These are phyloP conservation scores for Poecilus cupreus DNA, from an alignment of 2,888 invertebrate species.

Conservation along the genomic window DNA sequence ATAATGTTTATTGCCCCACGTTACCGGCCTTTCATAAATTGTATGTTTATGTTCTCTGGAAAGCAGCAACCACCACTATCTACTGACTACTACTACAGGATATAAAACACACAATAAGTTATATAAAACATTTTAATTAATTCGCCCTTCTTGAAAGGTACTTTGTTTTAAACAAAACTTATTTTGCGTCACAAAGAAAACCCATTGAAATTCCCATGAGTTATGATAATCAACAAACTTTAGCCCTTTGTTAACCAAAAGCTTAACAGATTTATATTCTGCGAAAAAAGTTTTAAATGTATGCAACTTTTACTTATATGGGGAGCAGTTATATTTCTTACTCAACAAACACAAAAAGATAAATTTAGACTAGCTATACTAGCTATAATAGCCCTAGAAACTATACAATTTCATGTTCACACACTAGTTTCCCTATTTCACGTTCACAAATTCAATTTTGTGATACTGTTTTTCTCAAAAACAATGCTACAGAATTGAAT, in stretches of 20 bases:
- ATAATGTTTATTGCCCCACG: slow-evolving; percentile 45
- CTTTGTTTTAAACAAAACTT: slow-evolving; percentile 5
- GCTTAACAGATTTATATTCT: slow-evolving; percentile 48
- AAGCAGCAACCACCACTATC: too few species aligned
- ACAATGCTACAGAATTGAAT: too few species aligned
- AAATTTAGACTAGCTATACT: too few species aligned
- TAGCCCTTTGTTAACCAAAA: slow-evolving; percentile 39
- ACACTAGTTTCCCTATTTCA: too few species aligned
- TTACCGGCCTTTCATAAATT: slow-evolving; percentile 34
- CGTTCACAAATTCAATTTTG: too few species aligned
- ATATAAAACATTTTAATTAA: slow-evolving; percentile 25
- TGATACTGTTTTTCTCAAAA: too few species aligned
- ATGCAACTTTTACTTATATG: not conserved
- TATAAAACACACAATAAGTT: not conserved
- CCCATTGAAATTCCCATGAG: slow-evolving; percentile 42
- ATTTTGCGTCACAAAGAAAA: not conserved
- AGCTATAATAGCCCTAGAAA: too few species aligned
- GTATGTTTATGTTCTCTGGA: not conserved
- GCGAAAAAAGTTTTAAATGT: slow-evolving; percentile 48
- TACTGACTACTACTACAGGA: not conserved
- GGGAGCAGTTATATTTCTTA: not conserved
- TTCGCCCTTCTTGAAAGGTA: too few species aligned
- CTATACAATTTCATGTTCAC: too few species aligned
- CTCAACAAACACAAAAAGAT: too few species aligned
- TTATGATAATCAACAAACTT: slow-evolving; percentile 48